Evolutionary conservation across 2,888 invertebrate genomes (phyloP).

Genomic region (Neocrepidodera transversa): DNA sequence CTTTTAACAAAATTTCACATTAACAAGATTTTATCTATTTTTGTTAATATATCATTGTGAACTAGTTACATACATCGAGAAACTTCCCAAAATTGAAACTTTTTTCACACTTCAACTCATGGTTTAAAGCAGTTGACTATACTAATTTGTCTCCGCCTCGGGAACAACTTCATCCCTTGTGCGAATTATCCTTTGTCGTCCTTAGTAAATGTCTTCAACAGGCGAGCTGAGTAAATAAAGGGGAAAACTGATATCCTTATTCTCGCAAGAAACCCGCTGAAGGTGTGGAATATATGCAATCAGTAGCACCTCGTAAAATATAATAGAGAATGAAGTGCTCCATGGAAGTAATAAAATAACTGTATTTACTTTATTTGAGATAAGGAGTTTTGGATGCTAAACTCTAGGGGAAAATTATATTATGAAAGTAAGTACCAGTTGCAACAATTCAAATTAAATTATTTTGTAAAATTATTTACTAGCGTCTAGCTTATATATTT

Average conservation of each 20-base stretch:
- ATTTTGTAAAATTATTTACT: no score
- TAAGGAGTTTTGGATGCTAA: constrained; percentile 1
- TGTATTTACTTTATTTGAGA: constrained; percentile 4
- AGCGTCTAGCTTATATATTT: no score
- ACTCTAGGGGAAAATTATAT: no score
- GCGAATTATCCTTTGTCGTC: constrained; percentile 40
- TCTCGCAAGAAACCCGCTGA: constrained; percentile 12
- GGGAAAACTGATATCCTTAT: constrained; percentile 39
- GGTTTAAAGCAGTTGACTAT: constrained; percentile 30
- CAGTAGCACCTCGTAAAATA: constrained; percentile 28
- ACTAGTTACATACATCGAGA: no score
- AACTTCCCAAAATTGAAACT: no score
- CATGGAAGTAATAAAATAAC: constrained; percentile 20
- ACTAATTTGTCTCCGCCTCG: constrained; percentile 26
- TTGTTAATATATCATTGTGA: no score
- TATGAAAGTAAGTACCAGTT: no score
- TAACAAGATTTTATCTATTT: no score
- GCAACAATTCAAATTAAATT: no score
- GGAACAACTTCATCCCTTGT: constrained; percentile 30
- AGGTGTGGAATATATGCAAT: constrained; percentile 22
- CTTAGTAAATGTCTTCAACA: constrained; percentile 43
- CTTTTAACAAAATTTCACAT: no score
- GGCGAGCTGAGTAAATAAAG: constrained; percentile 51
- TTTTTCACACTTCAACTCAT: constrained; percentile 9
- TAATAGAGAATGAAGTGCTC: constrained; percentile 15